A percentile compares a stretch with the other conserved stretches of the same genome.
Evolutionary conservation across 2,888 invertebrate genomes (phyloP).

Genomic region (Linyphia triangularis): DNA sequence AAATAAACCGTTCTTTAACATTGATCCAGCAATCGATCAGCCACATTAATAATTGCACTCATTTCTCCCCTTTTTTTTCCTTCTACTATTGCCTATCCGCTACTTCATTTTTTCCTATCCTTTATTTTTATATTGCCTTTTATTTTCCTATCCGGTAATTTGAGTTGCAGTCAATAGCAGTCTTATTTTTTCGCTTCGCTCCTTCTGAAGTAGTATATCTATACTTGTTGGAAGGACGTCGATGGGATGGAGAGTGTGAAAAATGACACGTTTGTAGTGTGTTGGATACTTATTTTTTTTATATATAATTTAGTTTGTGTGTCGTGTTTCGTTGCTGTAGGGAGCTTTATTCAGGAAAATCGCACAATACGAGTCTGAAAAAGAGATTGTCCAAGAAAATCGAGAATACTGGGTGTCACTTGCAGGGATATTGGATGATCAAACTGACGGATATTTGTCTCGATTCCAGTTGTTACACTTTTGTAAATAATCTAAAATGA

Average conservation of each 20-base stretch:
- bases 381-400: constrained; percentile 12
- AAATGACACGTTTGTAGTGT: constrained; percentile 47
- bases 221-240: constrained; percentile 17
- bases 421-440: neutral
- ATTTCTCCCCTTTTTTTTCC: constrained; percentile 34
- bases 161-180: constrained; percentile 65
- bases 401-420: constrained; percentile 14
- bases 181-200: neutral
- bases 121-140: constrained; percentile 27
- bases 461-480: too few relatives aligned
- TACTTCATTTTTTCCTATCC: constrained; percentile 31
- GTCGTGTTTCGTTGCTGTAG: constrained; percentile 26
- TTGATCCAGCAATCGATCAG: constrained; percentile 61
- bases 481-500: neutral
- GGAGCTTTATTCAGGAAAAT: neutral
- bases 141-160: constrained; percentile 64
- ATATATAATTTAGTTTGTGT: neutral
- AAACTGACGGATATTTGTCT: neutral
- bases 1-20: constrained; percentile 39
- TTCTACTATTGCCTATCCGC: neutral
- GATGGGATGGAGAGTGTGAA: constrained; percentile 33
- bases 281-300: neutral
- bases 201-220: neutral
- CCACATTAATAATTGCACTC: constrained; percentile 63
- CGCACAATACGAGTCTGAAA: neutral